A percentile compares a stretch with the other conserved stretches of the same genome.
Conservation (phyloP, 2,113 vertebrate genomes). For the Vimba vimba region DNA sequence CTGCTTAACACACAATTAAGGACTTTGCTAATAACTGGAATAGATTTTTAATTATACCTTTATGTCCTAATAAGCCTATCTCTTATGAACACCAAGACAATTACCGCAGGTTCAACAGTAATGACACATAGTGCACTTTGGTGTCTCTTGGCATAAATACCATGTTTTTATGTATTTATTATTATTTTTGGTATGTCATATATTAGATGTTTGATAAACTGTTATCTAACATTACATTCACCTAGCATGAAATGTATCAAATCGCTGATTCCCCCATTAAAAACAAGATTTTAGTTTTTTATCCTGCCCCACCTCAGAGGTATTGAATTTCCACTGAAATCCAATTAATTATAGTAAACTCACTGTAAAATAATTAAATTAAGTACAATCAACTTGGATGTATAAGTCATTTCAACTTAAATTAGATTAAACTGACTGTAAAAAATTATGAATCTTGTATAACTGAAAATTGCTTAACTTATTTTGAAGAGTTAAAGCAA, state of each 20-base stretch:
- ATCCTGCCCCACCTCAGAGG: neutral
- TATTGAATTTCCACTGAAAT: neutral
- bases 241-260: neutral
- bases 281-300: neutral
- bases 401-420: too few species aligned
- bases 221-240: neutral
- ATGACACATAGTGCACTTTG: neutral
- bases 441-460: too few species aligned
- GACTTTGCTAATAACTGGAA: neutral
- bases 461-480: too few species aligned
- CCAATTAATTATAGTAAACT: too few species aligned
- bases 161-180: neutral
- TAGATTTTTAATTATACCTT: slow-evolving; percentile 43
- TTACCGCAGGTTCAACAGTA: neutral
- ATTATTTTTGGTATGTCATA: neutral
- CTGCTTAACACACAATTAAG: slow-evolving; percentile 2
- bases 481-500: too few species aligned
- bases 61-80: slow-evolving; percentile 39
- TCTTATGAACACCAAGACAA: slow-evolving; percentile 3
- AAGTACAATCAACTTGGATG: too few species aligned
- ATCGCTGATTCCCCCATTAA: neutral
- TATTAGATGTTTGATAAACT: neutral
- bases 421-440: too few species aligned
- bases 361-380: too few species aligned
- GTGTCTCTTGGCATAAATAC: neutral